Conservation (phyloP, 2,888 invertebrate species). For the Crepidodera aurea region DNA sequence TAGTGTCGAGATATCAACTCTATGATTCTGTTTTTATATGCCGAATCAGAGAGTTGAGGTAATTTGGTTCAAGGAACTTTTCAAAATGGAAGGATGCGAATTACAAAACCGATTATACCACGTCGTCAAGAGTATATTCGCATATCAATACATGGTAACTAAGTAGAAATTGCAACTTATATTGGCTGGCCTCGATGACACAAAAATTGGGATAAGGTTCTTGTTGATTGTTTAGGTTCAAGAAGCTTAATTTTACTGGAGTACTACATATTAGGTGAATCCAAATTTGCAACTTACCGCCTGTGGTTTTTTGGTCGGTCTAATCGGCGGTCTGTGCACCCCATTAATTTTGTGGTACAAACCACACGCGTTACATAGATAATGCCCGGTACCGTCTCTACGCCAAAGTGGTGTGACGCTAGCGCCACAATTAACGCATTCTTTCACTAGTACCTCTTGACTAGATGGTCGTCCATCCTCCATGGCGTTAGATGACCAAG, state of each 20-base stretch:
- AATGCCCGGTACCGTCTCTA: conserved; percentile 85
- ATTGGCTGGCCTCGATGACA: too few species aligned
- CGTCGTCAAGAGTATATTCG: too few species aligned
- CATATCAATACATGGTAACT: too few species aligned
- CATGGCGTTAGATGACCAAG: conserved; percentile 34
- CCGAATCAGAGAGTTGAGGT: too few species aligned
- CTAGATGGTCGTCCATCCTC: conserved; percentile 38
- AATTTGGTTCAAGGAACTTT: too few species aligned
- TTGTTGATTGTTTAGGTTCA: background rate
- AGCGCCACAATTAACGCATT: conserved; percentile 74
- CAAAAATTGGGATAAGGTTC: too few species aligned
- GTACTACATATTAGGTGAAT: background rate
- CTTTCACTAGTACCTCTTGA: conserved; percentile 69
- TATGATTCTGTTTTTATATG: too few species aligned
- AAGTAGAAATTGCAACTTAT: too few species aligned
- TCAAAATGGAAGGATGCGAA: too few species aligned
- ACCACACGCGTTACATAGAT: conserved; percentile 86
- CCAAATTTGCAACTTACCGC: conserved; percentile 61
- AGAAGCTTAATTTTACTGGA: background rate
- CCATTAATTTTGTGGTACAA: conserved; percentile 70
- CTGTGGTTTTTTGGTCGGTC: conserved; percentile 71
- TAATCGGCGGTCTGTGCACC: conserved; percentile 80
- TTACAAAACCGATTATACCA: too few species aligned
- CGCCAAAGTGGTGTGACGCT: conserved; percentile 83
- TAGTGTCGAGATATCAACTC: too few species aligned